Base-by-base conservation (phyloP, 2,888 invertebrate species). In the Zeuzera pyrina region DNA sequence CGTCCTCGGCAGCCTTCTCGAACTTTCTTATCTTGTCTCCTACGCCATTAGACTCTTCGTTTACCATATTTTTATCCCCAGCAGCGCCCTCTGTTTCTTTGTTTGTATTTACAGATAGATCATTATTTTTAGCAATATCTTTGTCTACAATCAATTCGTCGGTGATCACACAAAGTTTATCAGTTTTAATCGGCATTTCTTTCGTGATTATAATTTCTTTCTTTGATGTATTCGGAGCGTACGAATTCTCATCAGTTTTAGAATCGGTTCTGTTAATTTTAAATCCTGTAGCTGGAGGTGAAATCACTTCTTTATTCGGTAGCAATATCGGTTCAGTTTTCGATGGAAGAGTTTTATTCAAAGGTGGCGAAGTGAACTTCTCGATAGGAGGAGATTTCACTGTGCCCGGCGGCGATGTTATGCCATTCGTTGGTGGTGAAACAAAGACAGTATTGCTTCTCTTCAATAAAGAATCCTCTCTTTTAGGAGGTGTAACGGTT, bases 11-110 rank as follows among this genome's bases (percentile, higher is more conserved):
- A 0, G 72, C 81, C 33, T 74, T 79, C 39, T 83, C 81, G 24
- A 83, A 83, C 38, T 74, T 81, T 39, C 78, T 77, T 19, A 83
- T 83, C 43, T 83, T 83, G 39, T 83, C 79, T 4, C 83, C 79
- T n/a, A 83, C 83, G 0, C 83, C 79, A 39, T 76, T 77, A 0
- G 68, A 62, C 36, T 81, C 81, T 8, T 72, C 76, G 28, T 32
- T 7, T 30, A 12, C 33, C 51, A 3, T 35, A n/a, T n/a, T 38
- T 12, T 42, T 50, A 6, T 30, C 38, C 8, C 41, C 47, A 12
- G 34, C 41, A 25, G 29, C 35, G 27, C 25, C 8, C 25, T 42
- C 43, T 6, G 31, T 33, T 30, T 38, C 45, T 21, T 22, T 38
- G 43, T 12, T 35, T 45, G 12, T n/a, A 25, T 11, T 47, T 2